Evolutionary conservation across 2,888 invertebrate species (phyloP).

Genomic region (Dimorphilus gyrociliatus): DNA sequence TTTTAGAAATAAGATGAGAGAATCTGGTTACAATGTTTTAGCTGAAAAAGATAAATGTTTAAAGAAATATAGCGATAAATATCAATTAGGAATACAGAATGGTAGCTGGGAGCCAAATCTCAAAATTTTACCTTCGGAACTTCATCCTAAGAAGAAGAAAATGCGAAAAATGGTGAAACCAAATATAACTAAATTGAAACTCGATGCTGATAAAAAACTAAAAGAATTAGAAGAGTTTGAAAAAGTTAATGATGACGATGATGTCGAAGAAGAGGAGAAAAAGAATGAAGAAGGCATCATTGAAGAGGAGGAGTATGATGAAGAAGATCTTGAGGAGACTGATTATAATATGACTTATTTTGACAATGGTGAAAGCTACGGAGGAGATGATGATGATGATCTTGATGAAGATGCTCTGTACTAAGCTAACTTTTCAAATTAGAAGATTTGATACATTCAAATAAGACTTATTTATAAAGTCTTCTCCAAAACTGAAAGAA

Average conservation of each 20-base stretch:
- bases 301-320: conserved; percentile 13
- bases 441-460: not conserved
- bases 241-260: conserved; percentile 12
- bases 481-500: too few relatives aligned
- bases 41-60: conserved; percentile 29
- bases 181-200: conserved; percentile 12
- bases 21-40: conserved; percentile 28
- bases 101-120: conserved; percentile 21
- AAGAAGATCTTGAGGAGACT: conserved; percentile 23
- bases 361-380: conserved; percentile 33
- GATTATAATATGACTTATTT: conserved; percentile 31
- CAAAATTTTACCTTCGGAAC: conserved; percentile 18
- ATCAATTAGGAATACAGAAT: conserved; percentile 22
- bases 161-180: conserved; percentile 13
- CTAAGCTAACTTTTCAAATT: conserved; percentile 11
- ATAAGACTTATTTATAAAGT: too few relatives aligned
- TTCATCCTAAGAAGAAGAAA: conserved; percentile 15
- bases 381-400: conserved; percentile 27
- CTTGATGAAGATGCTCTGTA: conserved; percentile 30
- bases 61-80: conserved; percentile 39
- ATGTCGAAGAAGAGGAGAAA: conserved; percentile 14
- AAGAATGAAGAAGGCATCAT: conserved; percentile 19
- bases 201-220: conserved; percentile 6
- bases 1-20: conserved; percentile 26
- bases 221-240: conserved; percentile 10